Conservation (phyloP, 2,888 invertebrate species). For the Conistra vaccinii region DNA sequence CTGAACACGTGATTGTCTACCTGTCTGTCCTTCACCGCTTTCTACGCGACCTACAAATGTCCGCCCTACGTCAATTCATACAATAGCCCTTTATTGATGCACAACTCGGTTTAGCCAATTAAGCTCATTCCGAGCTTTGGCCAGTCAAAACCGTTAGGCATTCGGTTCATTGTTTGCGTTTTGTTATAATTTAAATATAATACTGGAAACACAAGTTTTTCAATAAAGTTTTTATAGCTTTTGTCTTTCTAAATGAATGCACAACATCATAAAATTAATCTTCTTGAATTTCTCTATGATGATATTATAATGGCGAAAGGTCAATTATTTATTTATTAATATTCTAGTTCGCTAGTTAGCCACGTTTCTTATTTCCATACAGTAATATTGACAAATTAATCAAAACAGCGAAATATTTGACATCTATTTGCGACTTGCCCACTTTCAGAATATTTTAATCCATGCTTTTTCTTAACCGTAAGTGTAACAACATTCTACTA, state of each 20-base stretch:
- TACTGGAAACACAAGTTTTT: constrained; percentile 30
- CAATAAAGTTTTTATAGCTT: background rate
- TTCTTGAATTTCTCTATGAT: background rate
- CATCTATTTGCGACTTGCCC: too few species aligned
- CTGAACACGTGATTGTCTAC: constrained; percentile 42
- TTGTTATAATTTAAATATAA: constrained; percentile 30
- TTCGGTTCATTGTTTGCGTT: constrained; percentile 6
- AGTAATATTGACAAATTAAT: too few species aligned
- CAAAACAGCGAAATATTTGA: too few species aligned
- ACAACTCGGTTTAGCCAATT: constrained; percentile 39
- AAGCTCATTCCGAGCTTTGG: constrained; percentile 30
- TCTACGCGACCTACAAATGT: constrained; percentile 59
- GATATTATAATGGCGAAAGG: background rate
- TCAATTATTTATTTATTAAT: too few species aligned
- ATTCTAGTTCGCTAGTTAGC: too few species aligned
- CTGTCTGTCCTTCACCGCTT: constrained; percentile 54
- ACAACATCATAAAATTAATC: constrained; percentile 1
- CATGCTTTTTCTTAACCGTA: background rate
- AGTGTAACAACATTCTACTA: constrained; percentile 3
- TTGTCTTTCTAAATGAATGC: background rate
- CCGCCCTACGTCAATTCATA: constrained; percentile 61
- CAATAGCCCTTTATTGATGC: constrained; percentile 58
- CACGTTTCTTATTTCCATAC: too few species aligned
- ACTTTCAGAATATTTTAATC: too few species aligned
- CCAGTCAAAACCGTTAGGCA: constrained; percentile 27